Base-by-base conservation (phyloP, 2,113 vertebrate species). In the Thunnus thynnus region DNA sequence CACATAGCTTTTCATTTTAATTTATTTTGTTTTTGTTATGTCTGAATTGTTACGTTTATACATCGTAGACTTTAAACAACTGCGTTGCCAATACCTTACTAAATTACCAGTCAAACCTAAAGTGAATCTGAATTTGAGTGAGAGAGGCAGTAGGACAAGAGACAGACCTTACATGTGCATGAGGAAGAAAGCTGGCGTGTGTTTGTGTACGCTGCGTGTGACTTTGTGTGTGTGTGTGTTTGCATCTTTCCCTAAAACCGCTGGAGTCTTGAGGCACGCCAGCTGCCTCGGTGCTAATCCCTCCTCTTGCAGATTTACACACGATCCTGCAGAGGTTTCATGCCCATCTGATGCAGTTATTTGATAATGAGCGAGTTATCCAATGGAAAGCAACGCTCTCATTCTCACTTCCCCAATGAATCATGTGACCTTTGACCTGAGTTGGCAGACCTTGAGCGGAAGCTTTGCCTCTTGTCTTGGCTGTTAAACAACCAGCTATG, bases 401-500 rank as follows among this genome's bases (percentile, higher is more conserved):
- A 18, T 41, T 41, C 36, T 41, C 36, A 41, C 78, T 70, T 84
- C 55, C 55, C 54, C 76, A 46, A 54, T 60, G 64, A 78, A 72
- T 83, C 54, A 27, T 9, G 80, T 72, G 68, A 88, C 80, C 91
- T 87, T 30, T 72, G 85, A 80, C 82, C 81, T 7, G 13, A 32
- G 79, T 82, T 89, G 88, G 85, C 87, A 80, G 62, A 52, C 60
- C 36, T 76, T 3, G 57, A 73, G 78, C 91, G 65, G 91, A 88
- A 88, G 79, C 71, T 9, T 30, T 54, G 78, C 74, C 66, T 72
- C 75, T 79, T 22, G 44, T 83, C 76, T 83, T 84, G 76, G 86
- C 86, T 74, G 84, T 61, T 17, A 20, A 84, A 78, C 82, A 78
- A 68, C 56, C 63, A 55, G 86, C 74, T 62, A 16, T 75, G 82